Evolutionary conservation across 2,797 vertebrate genomes (phyloP).

Genomic region (Triplophysa bombifrons): DNA sequence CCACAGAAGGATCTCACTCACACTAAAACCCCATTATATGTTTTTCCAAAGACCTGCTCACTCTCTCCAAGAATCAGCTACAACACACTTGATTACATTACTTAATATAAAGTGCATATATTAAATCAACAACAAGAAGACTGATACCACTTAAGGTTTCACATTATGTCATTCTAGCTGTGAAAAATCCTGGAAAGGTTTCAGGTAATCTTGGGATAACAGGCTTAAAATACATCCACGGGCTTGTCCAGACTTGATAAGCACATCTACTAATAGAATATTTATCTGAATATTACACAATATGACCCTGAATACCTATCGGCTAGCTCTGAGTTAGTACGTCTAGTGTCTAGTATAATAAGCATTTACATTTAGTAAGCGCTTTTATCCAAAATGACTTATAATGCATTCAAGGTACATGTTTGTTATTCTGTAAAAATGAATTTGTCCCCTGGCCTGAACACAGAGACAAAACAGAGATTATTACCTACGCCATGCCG

Average conservation of each 20-base stretch:
- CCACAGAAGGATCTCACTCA: slow-evolving; percentile 58
- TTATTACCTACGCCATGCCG: background rate
- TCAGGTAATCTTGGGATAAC: background rate
- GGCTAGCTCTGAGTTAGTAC: background rate
- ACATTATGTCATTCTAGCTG: background rate
- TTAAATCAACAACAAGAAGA: slow-evolving; percentile 56
- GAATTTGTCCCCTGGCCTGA: background rate
- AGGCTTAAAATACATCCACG: background rate
- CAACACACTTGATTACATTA: slow-evolving; percentile 69
- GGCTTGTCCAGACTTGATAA: background rate
- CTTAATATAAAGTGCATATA: slow-evolving; percentile 62
- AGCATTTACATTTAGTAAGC: background rate
- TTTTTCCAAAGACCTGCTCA: slow-evolving; percentile 64
- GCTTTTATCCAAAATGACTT: too few relatives aligned
- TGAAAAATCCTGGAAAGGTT: background rate
- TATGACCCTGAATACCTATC: background rate
- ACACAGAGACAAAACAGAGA: slow-evolving; percentile 6
- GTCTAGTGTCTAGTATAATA: background rate
- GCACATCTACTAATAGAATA: background rate
- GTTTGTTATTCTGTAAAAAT: background rate
- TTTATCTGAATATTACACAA: background rate
- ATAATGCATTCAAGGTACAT: too few relatives aligned
- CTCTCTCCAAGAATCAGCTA: slow-evolving; percentile 66
- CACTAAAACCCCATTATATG: slow-evolving; percentile 66
- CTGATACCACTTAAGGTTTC: background rate